Evolutionary conservation across 2,888 invertebrate genomes (phyloP), one percentile per base, ranked within the genome.

Genomic region (Rapana venosa): DNA sequence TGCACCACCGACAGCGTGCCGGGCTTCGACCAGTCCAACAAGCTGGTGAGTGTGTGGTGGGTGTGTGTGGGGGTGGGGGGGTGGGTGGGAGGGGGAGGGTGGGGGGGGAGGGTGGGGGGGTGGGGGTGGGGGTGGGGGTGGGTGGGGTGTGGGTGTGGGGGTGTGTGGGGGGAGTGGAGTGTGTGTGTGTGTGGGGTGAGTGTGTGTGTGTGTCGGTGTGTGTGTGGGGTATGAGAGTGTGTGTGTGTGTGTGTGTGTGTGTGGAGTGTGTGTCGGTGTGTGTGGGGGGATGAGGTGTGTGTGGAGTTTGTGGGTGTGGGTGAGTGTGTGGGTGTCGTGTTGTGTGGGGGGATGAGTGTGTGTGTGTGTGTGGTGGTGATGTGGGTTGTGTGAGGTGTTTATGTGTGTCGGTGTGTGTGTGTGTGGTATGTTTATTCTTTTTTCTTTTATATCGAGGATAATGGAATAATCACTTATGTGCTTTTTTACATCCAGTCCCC

Each of bases 21-120:
- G 8, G 86, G 83, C 13, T 87, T 87, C 74, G 87, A 90, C 1
- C 87, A 79, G 56, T 70, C 87, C 36, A 85, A 87, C 11, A 90
- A 77, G 61, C 20, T 79, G 87, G 90, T 86, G 56, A 90, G 87
- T 87, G 0, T 35, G 8, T 47, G 47, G 47, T 5, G 47, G n/a
- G 77, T 77, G 77, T 36, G 56, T 36, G 56, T 66, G 2, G 2
- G 77, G 30, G 32, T 77, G 30, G 77, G 30, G 30, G 30, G 77
- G 58, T 58, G 86, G 2, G 86, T 86, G 61, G 11, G 85, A 22
- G 85, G 6, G 85, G 11, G 36, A 32, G 47, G 8, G 35, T 36
- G 47, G 17, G 35, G 61, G 88, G 22, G 79, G 17, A 61, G 17
- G 15, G 81, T 83, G 81, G 11, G 81, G 35, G 81, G 35, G 81